Percentiles rank a stretch among this genome's conserved stretches.
These are phyloP conservation scores for Calycopis cecrops DNA, from an alignment of 1,140 invertebrate genomes.

Conservation along the genomic window DNA sequence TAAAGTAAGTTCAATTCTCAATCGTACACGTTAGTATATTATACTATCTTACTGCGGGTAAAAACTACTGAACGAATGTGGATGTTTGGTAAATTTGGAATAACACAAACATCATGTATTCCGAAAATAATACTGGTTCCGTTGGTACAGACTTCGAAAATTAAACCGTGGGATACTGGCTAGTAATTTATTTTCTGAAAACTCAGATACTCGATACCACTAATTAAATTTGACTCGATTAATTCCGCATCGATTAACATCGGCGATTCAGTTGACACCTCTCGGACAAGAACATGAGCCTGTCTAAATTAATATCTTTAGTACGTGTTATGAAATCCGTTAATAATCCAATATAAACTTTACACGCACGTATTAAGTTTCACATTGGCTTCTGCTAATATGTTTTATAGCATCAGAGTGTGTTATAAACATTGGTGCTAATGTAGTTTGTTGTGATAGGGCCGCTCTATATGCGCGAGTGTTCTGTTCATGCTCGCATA, in stretches of 20 bases:
- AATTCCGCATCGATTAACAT: slow-evolving; percentile 25
- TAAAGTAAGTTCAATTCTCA: no score
- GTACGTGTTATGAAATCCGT: slow-evolving; percentile 23
- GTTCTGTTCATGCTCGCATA: slow-evolving; percentile 44
- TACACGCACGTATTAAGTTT: slow-evolving; percentile 12
- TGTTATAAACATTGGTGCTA: slow-evolving; percentile 35
- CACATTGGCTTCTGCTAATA: neutral
- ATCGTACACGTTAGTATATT: no score
- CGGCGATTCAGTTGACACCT: slow-evolving; percentile 22
- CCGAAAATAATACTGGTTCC: no score
- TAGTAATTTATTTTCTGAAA: neutral
- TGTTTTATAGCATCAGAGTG: slow-evolving; percentile 7
- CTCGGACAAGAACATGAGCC: slow-evolving; percentile 27
- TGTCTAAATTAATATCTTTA: slow-evolving; percentile 31
- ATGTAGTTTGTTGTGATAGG: slow-evolving; percentile 38
- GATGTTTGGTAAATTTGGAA: no score
- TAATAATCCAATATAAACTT: neutral
- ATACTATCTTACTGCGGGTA: no score
- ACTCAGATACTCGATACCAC: slow-evolving; percentile 17
- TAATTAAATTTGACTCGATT: slow-evolving; percentile 27
- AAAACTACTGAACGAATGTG: no score
- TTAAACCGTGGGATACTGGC: neutral
- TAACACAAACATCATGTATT: no score
- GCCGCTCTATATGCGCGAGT: slow-evolving; percentile 28
- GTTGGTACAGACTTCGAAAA: neutral